Evolutionary conservation across 1,140 invertebrate genomes (phyloP).

Genomic region (Apis dorsata): DNA sequence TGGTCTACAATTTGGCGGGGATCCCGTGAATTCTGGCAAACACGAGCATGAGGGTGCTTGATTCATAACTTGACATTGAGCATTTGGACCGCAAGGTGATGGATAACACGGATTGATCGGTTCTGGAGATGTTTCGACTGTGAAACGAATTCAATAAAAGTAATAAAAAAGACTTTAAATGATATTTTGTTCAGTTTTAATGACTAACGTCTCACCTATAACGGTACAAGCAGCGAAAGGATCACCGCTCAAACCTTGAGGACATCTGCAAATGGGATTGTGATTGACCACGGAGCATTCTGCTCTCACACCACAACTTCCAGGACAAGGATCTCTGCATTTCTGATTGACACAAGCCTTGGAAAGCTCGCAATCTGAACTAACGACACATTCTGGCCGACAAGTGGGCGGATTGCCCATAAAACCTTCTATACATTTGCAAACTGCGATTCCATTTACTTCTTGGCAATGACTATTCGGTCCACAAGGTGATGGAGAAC

Average conservation of each 20-base stretch:
- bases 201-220: conserved; percentile 66
- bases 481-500: conserved; percentile 84
- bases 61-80: conserved; percentile 82
- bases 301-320: conserved; percentile 87
- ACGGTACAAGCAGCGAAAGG: conserved; percentile 81
- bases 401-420: conserved; percentile 88
- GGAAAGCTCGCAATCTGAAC: conserved; percentile 84
- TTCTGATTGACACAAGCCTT: conserved; percentile 89
- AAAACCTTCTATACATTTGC: conserved; percentile 86
- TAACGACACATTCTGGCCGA: conserved; percentile 87
- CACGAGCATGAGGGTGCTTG: conserved; percentile 84
- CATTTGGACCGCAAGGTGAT: conserved; percentile 86
- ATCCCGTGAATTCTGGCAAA: conserved; percentile 75
- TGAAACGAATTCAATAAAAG: too few relatives aligned
- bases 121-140: conserved; percentile 53
- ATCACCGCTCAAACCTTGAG: conserved; percentile 87
- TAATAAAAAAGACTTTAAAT: background rate
- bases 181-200: background rate
- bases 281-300: conserved; percentile 84
- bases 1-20: conserved; percentile 80
- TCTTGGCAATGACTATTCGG: conserved; percentile 86
- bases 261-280: conserved; percentile 87
- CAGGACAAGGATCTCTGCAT: conserved; percentile 89
- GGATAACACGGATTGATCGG: conserved; percentile 84
- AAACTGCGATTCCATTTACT: conserved; percentile 84